These are phyloP conservation scores for Deroplatys truncata DNA, from an alignment of 2,888 invertebrate species.

Conservation along the genomic window DNA sequence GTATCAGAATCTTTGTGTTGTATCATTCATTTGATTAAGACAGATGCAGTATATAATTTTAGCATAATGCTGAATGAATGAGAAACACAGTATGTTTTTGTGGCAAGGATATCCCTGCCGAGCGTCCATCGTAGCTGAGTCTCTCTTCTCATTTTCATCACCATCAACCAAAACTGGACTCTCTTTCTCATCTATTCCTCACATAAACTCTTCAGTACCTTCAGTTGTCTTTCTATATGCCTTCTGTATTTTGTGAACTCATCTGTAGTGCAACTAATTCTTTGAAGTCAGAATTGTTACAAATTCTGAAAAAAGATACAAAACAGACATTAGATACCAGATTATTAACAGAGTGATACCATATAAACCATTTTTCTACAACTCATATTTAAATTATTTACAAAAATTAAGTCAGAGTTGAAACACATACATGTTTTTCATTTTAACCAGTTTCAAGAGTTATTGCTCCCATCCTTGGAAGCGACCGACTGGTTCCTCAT, in stretches of 20 bases:
- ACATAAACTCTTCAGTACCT: neutral
- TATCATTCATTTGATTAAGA: neutral
- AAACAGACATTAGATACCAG: constrained; percentile 25
- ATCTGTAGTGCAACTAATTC: constrained; percentile 55
- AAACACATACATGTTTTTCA: too few species aligned
- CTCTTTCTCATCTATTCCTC: neutral
- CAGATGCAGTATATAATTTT: neutral
- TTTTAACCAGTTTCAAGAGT: too few species aligned
- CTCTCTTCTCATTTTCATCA: neutral
- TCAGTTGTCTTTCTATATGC: neutral
- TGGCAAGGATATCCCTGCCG: neutral
- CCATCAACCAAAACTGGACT: neutral
- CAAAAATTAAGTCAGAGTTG: too few species aligned
- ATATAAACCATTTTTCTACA: too few species aligned
- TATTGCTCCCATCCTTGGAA: too few species aligned
- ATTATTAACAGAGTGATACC: neutral
- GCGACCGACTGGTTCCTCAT: too few species aligned
- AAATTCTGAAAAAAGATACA: constrained; percentile 60
- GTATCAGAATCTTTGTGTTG: neutral
- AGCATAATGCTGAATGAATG: neutral
- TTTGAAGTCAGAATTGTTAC: constrained; percentile 80
- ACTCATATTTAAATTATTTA: too few species aligned
- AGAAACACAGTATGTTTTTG: neutral
- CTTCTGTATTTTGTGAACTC: neutral
- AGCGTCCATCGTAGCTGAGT: neutral